A percentile compares a stretch with the other conserved stretches of the same genome.
phyloP scores from a whole-genome alignment of 2,888 invertebrate species.

The Brachylomia viminalis region DNA sequence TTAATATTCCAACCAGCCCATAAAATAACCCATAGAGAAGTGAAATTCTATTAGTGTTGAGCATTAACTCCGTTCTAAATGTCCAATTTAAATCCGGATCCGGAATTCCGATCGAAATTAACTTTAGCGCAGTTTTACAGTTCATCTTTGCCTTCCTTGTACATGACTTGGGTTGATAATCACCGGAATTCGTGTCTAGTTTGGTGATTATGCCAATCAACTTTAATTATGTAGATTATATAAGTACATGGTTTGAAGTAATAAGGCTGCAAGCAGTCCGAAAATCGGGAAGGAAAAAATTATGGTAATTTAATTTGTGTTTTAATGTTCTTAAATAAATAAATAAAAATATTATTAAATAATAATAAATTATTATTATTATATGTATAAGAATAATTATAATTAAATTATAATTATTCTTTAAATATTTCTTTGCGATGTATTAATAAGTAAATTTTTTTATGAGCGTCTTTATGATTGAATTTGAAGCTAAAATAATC shows the following conservation, averaged over 20 bases:
- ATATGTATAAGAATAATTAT: too few species aligned
- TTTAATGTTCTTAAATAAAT: too few species aligned
- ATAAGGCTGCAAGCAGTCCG: neutral
- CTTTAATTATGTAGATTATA: slow-evolving; percentile 44
- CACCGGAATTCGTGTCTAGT: slow-evolving; percentile 31
- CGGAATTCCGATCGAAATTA: slow-evolving; percentile 48
- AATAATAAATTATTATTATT: too few species aligned
- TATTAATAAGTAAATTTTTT: neutral
- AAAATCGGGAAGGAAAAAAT: neutral
- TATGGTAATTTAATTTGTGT: slow-evolving; percentile 7
- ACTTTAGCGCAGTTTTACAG: slow-evolving; percentile 47
- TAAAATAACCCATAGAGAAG: slow-evolving; percentile 45
- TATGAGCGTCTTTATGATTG: neutral
- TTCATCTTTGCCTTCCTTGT: slow-evolving; percentile 38
- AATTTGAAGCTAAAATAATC: too few species aligned
- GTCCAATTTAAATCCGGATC: slow-evolving; percentile 43
- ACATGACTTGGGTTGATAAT: slow-evolving; percentile 51
- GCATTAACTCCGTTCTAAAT: slow-evolving; percentile 37
- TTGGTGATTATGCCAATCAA: slow-evolving; percentile 40
- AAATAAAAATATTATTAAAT: too few species aligned
- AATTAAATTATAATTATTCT: too few species aligned
- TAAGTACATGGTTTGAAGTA: slow-evolving; percentile 2
- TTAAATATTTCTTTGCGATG: neutral
- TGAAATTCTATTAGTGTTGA: slow-evolving; percentile 49
- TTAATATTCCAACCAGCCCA: slow-evolving; percentile 35